phyloP scores from a whole-genome alignment of 2,113 vertebrate species.

The Puntigrus tetrazona region DNA sequence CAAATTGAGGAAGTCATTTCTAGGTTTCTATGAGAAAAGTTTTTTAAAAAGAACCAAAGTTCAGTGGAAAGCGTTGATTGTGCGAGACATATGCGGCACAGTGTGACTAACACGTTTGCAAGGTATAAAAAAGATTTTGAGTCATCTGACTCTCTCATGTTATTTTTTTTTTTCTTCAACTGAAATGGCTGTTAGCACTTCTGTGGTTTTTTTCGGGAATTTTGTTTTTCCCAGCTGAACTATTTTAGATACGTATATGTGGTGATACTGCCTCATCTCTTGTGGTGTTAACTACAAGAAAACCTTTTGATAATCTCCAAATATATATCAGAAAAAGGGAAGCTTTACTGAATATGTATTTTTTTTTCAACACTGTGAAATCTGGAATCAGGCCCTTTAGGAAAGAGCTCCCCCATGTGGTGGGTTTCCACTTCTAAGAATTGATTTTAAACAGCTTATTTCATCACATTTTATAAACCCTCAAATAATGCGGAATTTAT shows the following conservation, averaged over 20 bases:
- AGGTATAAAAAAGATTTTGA: conserved; percentile 19
- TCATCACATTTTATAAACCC: neutral
- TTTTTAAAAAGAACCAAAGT: conserved; percentile 12
- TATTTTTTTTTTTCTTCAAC: neutral
- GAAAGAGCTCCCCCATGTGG: conserved; percentile 31
- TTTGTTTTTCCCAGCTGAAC: neutral
- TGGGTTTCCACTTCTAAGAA: neutral
- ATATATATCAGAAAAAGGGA: neutral
- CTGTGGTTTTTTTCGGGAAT: neutral
- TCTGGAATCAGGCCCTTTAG: neutral
- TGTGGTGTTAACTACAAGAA: too few relatives aligned
- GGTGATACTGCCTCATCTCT: neutral
- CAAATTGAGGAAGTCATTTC: neutral
- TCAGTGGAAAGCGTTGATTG: conserved; percentile 33
- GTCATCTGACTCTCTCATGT: neutral
- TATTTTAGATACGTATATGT: neutral
- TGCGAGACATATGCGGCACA: conserved; percentile 47
- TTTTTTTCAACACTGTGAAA: neutral
- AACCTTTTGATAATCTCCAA: too few relatives aligned
- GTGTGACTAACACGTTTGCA: conserved; percentile 46
- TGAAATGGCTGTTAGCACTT: neutral
- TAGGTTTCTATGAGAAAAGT: conserved; percentile 14
- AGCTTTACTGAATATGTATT: neutral
- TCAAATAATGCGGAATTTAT: neutral
- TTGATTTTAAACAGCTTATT: neutral